Conservation (phyloP, 2,797 vertebrate genomes). For the Sparus aurata region DNA sequence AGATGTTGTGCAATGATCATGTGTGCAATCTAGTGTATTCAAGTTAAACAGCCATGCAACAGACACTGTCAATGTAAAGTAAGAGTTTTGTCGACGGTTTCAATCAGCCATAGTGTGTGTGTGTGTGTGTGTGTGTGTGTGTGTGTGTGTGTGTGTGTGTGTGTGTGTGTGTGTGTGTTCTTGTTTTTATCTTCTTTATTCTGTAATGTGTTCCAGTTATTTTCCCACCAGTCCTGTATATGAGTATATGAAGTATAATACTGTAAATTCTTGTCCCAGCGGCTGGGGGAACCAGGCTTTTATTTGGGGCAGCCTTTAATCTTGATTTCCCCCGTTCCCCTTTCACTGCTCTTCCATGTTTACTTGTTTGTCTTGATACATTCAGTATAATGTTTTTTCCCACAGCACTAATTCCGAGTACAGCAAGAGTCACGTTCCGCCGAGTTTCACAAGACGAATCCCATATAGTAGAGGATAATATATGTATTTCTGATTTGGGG, state of each 20-base stretch:
- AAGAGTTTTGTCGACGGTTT: background rate
- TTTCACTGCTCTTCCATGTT: background rate
- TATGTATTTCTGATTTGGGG: too few species aligned
- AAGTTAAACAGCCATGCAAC: too few species aligned
- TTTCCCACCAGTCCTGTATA: background rate
- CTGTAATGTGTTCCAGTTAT: background rate
- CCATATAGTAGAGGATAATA: too few species aligned
- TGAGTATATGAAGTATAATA: too few species aligned
- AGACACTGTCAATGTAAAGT: background rate
- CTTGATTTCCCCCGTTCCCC: background rate
- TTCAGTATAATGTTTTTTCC: background rate
- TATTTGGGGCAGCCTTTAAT: background rate
- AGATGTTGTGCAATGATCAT: background rate
- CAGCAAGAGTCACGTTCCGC: background rate
- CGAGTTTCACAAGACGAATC: too few species aligned
- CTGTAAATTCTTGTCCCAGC: background rate
- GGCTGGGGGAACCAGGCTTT: background rate
- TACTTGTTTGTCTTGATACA: background rate
- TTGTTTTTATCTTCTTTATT: slow-evolving; percentile 4
- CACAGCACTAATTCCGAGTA: background rate
- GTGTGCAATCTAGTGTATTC: background rate
- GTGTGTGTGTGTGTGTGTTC: background rate
- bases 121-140: background rate
- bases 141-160: too few species aligned
- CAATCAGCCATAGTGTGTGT: background rate